Evolutionary conservation across 30 jellyfish, hydroid and myxozoan species (phyloP), one percentile per base, ranked within the genome.

Genomic region (Hydractinia echinata): DNA sequence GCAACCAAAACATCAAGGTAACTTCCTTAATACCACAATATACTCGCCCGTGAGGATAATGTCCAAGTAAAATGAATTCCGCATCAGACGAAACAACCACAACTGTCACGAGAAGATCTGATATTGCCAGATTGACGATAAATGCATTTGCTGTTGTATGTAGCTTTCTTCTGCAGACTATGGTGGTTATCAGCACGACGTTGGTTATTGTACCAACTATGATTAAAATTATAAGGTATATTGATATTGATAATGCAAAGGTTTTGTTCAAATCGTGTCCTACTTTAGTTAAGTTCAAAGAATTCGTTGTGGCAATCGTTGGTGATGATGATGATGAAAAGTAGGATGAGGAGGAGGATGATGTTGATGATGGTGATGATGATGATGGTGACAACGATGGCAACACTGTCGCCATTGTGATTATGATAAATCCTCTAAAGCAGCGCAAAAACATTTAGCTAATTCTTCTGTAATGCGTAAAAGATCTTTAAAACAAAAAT

Each of bases 71-170:
- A 79, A 76, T 15, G 79, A 76, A 76, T 15, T 49, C 79, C 13
- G 84, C 84, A 54, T 76, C 84, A 49, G 16, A 54, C 10, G 84
- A 79, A 55, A 76, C 53, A 54, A 76, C 84, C n/a, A 61, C 48
- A 15, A 76, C 51, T 7, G 79, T 48, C 13, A 51, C 14, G 48
- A 76, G 79, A 49, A 76, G 8, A 54, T 76, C 84, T 15, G 79
- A 55, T 15, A 76, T 54, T 7, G 84, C 84, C 3, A 76, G 53
- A 51, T 54, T 76, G 78, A 54, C 51, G 10, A 76, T 76, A 4
- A 50, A 54, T 49, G 21, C 78, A 7, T 76, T 76, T 51, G 84
- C 51, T 19, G 48, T 76, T 19, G 49, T 76, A 10, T 54, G 84
- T 6, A 49, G 81, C 21, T 51, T 44, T 15, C 84, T 19, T 15